Evolutionary conservation across 2,888 invertebrate genomes (phyloP).

Genomic region (Emmelina monodactyla): DNA sequence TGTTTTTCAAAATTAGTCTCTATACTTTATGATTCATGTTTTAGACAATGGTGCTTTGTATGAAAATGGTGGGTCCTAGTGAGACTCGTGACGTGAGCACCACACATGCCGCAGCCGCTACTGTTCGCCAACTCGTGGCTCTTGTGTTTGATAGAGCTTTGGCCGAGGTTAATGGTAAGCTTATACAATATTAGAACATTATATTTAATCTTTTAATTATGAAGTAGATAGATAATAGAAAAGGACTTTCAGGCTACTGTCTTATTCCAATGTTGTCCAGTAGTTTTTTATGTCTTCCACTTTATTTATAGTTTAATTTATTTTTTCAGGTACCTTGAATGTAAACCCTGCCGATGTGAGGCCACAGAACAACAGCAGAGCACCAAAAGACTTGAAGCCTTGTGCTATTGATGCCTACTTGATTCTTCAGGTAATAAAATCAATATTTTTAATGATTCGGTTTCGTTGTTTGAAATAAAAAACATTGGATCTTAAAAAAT

Average conservation of each 20-base stretch:
- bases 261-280: too few species aligned
- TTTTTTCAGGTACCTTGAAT: constrained; percentile 44
- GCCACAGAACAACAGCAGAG: constrained; percentile 71
- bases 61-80: constrained; percentile 94
- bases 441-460: too few species aligned
- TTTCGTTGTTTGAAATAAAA: too few species aligned
- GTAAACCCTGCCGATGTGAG: constrained; percentile 83
- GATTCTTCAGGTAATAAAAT: constrained; percentile 85
- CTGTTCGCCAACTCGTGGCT: constrained; percentile 93
- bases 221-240: too few species aligned
- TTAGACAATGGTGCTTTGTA: constrained; percentile 92
- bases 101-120: constrained; percentile 97
- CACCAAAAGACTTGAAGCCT: constrained; percentile 84
- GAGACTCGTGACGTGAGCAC: constrained; percentile 83
- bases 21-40: constrained; percentile 23
- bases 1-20: too few species aligned
- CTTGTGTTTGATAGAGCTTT: constrained; percentile 88
- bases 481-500: too few species aligned
- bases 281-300: neutral
- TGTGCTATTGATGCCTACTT: constrained; percentile 95
- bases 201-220: too few species aligned
- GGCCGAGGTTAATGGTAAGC: constrained; percentile 71
- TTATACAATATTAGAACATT: too few species aligned
- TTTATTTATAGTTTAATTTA: neutral
- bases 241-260: too few species aligned